Evolutionary conservation across 1,140 invertebrate genomes (phyloP).

Genomic region (Semibalanus balanoides): DNA sequence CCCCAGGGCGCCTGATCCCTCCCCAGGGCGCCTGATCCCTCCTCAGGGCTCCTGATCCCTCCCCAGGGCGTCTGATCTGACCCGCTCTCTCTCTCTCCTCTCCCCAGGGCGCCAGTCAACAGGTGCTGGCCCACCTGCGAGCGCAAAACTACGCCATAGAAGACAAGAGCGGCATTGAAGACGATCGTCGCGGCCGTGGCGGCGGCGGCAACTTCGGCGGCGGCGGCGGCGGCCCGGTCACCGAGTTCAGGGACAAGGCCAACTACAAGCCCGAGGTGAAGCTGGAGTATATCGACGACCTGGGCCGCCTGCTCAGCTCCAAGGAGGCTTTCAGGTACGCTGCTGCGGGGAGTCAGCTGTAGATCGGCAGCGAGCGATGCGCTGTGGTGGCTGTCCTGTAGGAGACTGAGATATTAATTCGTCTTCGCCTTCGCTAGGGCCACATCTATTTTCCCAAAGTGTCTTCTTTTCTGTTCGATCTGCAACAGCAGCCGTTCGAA

Average conservation of each 20-base stretch:
- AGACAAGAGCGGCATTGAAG: slow-evolving; percentile 77
- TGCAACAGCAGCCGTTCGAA: no score
- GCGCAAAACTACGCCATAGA: slow-evolving; percentile 93
- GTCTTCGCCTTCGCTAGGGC: no score
- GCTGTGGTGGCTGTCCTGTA: no score
- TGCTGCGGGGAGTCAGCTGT: no score
- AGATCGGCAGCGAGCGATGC: no score
- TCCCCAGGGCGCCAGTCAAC: neutral
- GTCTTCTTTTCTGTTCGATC: no score
- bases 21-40: no score
- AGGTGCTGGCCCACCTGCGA: slow-evolving; percentile 51
- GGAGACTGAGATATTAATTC: no score
- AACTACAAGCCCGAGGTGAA: slow-evolving; percentile 90
- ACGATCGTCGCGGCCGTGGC: slow-evolving; percentile 43
- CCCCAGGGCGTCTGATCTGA: no score
- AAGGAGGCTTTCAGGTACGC: slow-evolving; percentile 86
- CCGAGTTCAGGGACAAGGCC: slow-evolving; percentile 88
- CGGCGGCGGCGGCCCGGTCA: slow-evolving; percentile 66
- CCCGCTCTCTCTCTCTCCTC: neutral
- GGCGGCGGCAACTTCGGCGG: slow-evolving; percentile 44
- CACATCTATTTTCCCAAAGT: no score
- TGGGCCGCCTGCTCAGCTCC: slow-evolving; percentile 69
- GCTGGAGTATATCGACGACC: slow-evolving; percentile 94
- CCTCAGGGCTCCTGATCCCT: no score
- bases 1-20: no score